Percentiles rank a stretch among this genome's conserved stretches.
Evolutionary conservation across 2,113 vertebrate genomes (phyloP).

Genomic region (Triplophysa dalaica): DNA sequence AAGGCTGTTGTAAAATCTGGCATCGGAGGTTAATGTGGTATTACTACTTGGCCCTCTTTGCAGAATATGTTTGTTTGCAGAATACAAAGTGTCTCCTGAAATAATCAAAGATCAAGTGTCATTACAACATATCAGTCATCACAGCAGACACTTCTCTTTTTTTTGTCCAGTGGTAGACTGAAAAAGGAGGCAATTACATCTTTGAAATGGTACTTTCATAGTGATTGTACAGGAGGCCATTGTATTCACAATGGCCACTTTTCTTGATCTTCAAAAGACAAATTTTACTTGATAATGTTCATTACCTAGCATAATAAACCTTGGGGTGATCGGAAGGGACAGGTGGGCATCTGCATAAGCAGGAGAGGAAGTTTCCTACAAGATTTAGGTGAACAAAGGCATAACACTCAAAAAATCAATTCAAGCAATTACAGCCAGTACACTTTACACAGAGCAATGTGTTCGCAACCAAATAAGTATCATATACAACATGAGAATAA

Average conservation of each 20-base stretch:
- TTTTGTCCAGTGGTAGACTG: not conserved
- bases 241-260: not conserved
- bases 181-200: not conserved
- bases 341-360: not conserved
- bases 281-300: not conserved
- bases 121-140: not conserved
- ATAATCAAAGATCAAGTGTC: not conserved
- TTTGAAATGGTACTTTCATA: not conserved
- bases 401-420: not conserved
- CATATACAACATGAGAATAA: too few relatives aligned
- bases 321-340: not conserved
- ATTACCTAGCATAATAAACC: not conserved
- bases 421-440: not conserved
- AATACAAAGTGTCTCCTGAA: not conserved
- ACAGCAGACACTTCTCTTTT: not conserved
- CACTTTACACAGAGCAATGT: not conserved
- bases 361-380: not conserved
- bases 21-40: conserved; percentile 17
- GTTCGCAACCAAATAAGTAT: not conserved
- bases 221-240: not conserved
- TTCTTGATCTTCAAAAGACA: not conserved
- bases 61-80: not conserved
- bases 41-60: conserved; percentile 3
- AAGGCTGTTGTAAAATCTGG: conserved; percentile 13
- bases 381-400: not conserved